Evolutionary conservation across 2,113 vertebrate species (phyloP).

Genomic region (Falco punctatus): DNA sequence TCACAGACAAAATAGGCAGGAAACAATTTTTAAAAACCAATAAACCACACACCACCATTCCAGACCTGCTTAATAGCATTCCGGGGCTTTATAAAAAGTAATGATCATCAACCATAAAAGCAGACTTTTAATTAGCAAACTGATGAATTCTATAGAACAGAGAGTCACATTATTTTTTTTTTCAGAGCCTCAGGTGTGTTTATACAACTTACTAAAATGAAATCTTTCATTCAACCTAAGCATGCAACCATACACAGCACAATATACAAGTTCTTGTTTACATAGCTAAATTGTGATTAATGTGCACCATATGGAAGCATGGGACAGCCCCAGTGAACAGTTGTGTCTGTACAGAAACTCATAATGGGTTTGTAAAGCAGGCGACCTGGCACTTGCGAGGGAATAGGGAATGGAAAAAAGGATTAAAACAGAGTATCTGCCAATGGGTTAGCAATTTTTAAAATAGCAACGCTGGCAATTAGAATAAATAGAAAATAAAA

Average conservation of each 20-base stretch:
- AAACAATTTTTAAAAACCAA: neutral
- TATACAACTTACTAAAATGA: slow-evolving; percentile 13
- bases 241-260: neutral
- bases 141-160: neutral
- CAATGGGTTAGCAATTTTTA: neutral
- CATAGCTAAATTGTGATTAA: slow-evolving; percentile 66
- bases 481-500: slow-evolving; percentile 35
- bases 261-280: slow-evolving; percentile 57
- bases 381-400: neutral
- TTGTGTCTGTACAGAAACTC: slow-evolving; percentile 32
- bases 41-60: slow-evolving; percentile 7
- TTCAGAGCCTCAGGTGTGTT: slow-evolving; percentile 28
- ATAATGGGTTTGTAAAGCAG: slow-evolving; percentile 18
- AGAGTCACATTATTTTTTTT: neutral
- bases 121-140: slow-evolving; percentile 11
- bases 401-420: neutral
- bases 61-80: slow-evolving; percentile 21
- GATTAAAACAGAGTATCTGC: slow-evolving; percentile 47
- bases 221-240: slow-evolving; percentile 58
- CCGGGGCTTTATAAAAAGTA: neutral
- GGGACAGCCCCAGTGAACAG: slow-evolving; percentile 35
- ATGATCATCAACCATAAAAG: neutral
- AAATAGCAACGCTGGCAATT: slow-evolving; percentile 30
- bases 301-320: slow-evolving; percentile 42
- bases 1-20: neutral